Evolutionary conservation across 2,888 invertebrate species (phyloP).

Genomic region (Norana najaformis): DNA sequence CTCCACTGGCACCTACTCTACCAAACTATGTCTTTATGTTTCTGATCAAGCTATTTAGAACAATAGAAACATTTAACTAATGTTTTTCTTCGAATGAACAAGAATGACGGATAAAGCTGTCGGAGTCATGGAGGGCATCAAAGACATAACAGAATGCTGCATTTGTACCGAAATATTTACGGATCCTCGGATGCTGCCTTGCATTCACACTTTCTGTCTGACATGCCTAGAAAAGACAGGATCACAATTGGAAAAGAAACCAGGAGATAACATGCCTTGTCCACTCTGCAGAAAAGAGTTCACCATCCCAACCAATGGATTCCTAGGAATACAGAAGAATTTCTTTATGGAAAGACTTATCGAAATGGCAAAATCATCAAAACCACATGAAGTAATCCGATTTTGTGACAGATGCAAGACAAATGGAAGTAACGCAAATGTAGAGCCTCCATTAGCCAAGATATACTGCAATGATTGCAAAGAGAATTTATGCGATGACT

Average conservation of each 20-base stretch:
- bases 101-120: not conserved
- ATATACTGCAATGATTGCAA: not conserved
- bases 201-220: constrained; percentile 23
- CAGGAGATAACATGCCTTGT: constrained; percentile 17
- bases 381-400: not conserved
- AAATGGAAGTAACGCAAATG: not conserved
- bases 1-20: no score
- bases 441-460: not conserved
- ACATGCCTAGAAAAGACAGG: not conserved
- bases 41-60: not conserved
- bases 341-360: constrained; percentile 10
- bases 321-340: not conserved
- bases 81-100: not conserved
- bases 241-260: not conserved
- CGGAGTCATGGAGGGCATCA: not conserved
- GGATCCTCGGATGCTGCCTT: not conserved
- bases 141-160: constrained; percentile 19
- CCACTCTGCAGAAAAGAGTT: constrained; percentile 15
- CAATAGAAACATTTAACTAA: not conserved
- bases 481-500: not conserved
- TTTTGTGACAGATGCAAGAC: not conserved
- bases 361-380: not conserved
- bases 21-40: not conserved
- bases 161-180: not conserved
- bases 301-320: not conserved